These are phyloP conservation scores for Syrista parreyssii DNA, from an alignment of 2,888 invertebrate genomes.

Conservation along the genomic window DNA sequence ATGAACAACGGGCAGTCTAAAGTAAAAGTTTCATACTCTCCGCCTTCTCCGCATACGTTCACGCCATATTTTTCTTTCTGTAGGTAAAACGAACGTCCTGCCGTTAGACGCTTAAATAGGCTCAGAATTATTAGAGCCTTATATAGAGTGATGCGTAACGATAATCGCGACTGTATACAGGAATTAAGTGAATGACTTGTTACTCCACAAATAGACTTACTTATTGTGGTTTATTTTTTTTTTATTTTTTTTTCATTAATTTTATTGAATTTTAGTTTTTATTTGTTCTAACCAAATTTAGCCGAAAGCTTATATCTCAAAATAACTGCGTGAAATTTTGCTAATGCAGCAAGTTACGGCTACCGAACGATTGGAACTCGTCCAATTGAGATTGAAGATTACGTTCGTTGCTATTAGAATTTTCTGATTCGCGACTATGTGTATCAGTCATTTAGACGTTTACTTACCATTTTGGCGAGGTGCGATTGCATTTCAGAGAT, in stretches of 20 bases:
- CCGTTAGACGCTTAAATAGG: background rate
- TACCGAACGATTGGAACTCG: conserved; percentile 30
- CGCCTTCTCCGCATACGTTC: conserved; percentile 98
- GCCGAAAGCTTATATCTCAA: conserved; percentile 39
- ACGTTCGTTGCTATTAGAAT: conserved; percentile 24
- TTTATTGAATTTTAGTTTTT: conserved; percentile 14
- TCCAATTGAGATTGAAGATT: conserved; percentile 35
- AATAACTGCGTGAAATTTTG: conserved; percentile 43
- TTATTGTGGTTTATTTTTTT: background rate
- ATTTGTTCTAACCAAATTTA: conserved; percentile 16
- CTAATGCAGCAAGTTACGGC: conserved; percentile 28
- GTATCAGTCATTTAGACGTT: conserved; percentile 16
- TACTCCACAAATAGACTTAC: background rate
- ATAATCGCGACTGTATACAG: background rate
- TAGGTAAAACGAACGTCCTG: conserved; percentile 53
- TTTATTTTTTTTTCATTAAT: too few relatives aligned
- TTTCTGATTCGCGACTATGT: conserved; percentile 7
- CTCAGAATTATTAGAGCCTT: background rate
- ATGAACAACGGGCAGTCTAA: conserved; percentile 96
- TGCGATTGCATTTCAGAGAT: conserved; percentile 88
- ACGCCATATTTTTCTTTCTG: conserved; percentile 91
- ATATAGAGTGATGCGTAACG: background rate
- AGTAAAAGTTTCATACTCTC: conserved; percentile 98
- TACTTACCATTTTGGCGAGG: conserved; percentile 81
- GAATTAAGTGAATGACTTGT: background rate